Evolutionary conservation across 2,888 invertebrate genomes (phyloP).

Genomic region (Sepioteuthis lessoniana): DNA sequence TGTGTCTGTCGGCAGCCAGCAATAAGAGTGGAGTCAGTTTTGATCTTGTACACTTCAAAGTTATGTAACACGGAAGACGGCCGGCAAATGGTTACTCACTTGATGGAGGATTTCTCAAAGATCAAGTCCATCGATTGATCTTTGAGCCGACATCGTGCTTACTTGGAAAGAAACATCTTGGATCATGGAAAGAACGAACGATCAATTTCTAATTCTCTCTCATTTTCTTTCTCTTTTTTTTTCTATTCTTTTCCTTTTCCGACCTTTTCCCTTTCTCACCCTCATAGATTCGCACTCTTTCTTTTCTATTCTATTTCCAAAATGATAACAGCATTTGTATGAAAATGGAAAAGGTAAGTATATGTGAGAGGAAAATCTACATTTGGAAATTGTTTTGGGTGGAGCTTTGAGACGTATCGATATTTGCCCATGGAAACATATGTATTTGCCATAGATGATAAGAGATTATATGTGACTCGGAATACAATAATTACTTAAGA

Average conservation of each 20-base stretch:
- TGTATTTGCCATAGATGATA: too few species aligned
- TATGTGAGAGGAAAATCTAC: too few species aligned
- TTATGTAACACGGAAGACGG: not conserved
- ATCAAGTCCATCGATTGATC: not conserved
- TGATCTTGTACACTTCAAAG: conserved; percentile 33
- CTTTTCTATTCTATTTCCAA: too few species aligned
- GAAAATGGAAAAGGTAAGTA: too few species aligned
- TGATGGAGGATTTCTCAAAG: conserved; percentile 33
- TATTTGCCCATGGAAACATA: too few species aligned
- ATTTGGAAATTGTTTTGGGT: too few species aligned
- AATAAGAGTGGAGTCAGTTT: not conserved
- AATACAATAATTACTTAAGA: too few species aligned
- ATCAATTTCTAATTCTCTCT: not conserved
- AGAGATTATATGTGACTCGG: too few species aligned
- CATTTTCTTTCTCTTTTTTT: not conserved
- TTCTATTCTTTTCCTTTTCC: not conserved
- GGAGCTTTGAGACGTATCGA: too few species aligned
- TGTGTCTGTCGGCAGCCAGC: conserved; percentile 33
- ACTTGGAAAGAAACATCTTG: not conserved
- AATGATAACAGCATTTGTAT: too few species aligned
- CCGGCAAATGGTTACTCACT: conserved; percentile 12
- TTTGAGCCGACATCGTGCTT: conserved; percentile 18
- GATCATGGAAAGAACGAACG: not conserved
- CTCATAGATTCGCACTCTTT: not conserved
- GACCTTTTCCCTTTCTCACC: not conserved